phyloP scores from a whole-genome alignment of 1,140 invertebrate genomes.

The Lucilia sericata region DNA sequence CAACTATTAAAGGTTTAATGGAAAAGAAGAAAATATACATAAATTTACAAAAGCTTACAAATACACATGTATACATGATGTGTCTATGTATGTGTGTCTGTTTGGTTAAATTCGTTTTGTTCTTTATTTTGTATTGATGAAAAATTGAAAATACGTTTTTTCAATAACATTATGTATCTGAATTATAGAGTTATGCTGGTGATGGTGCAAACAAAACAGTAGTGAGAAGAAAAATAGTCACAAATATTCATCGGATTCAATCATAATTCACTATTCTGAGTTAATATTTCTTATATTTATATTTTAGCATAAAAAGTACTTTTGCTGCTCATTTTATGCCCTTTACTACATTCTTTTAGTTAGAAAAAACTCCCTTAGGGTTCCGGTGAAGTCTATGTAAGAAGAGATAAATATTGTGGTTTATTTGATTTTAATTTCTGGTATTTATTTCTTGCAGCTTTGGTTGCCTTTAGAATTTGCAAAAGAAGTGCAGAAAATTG shows the following conservation, averaged over 20 bases:
- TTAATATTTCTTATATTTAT: too few relatives aligned
- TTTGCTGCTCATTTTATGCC: neutral
- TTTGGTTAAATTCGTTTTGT: neutral
- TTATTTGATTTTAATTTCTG: constrained; percentile 23
- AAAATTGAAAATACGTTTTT: constrained; percentile 39
- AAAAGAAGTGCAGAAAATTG: neutral
- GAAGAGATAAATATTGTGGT: neutral
- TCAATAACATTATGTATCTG: constrained; percentile 34
- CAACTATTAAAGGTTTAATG: constrained; percentile 30
- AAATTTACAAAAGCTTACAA: neutral
- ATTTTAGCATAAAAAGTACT: too few relatives aligned
- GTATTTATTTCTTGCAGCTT: neutral
- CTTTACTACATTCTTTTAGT: neutral
- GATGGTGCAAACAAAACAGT: neutral
- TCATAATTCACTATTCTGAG: too few relatives aligned
- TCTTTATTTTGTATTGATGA: constrained; percentile 30
- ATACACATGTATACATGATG: neutral
- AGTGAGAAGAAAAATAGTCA: neutral
- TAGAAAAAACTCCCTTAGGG: neutral
- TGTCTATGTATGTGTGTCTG: neutral
- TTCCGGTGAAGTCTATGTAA: neutral
- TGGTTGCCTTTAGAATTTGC: neutral
- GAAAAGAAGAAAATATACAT: neutral
- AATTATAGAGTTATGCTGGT: constrained; percentile 23
- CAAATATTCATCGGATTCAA: neutral